A percentile compares a stretch with the other conserved stretches of the same genome.
Evolutionary conservation across 2,888 invertebrate species (phyloP).

Genomic region (Galeopsomyia nigrocyanea): DNA sequence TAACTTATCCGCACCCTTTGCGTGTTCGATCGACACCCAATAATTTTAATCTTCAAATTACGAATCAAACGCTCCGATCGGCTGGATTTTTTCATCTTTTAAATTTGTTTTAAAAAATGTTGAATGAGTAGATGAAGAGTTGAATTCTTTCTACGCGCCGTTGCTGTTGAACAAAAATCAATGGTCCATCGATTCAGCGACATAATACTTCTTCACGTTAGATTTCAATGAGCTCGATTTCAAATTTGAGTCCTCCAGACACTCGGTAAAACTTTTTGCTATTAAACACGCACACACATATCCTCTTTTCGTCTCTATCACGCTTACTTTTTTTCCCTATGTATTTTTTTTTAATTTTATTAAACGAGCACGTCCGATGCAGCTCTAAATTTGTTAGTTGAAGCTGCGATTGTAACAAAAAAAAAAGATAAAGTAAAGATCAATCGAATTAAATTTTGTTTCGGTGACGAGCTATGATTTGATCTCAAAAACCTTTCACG

Average conservation of each 20-base stretch:
- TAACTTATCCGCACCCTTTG: conserved; percentile 46
- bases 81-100: conserved; percentile 14
- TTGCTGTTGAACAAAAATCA: conserved; percentile 41
- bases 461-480: conserved; percentile 15
- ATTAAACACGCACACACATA: conserved; percentile 41
- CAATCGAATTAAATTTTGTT: conserved; percentile 15
- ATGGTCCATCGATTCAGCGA: conserved; percentile 43
- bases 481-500: conserved; percentile 6
- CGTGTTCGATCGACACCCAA: conserved; percentile 42
- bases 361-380: conserved; percentile 32
- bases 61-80: conserved; percentile 38
- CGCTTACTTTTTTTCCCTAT: conserved; percentile 20
- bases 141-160: conserved; percentile 31
- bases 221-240: conserved; percentile 38
- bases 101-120: conserved; percentile 32
- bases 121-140: conserved; percentile 28
- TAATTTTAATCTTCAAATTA: conserved; percentile 28
- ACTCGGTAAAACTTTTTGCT: conserved; percentile 43
- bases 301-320: conserved; percentile 36
- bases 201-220: conserved; percentile 40
- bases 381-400: conserved; percentile 31
- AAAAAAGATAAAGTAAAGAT: conserved; percentile 15
- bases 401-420: conserved; percentile 31
- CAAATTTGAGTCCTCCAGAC: conserved; percentile 37
- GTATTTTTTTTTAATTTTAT: conserved; percentile 34